A percentile compares a stretch with the other conserved stretches of the same genome.
Conservation (phyloP, 1,140 invertebrate species). For the Brachionus paranguensis region DNA sequence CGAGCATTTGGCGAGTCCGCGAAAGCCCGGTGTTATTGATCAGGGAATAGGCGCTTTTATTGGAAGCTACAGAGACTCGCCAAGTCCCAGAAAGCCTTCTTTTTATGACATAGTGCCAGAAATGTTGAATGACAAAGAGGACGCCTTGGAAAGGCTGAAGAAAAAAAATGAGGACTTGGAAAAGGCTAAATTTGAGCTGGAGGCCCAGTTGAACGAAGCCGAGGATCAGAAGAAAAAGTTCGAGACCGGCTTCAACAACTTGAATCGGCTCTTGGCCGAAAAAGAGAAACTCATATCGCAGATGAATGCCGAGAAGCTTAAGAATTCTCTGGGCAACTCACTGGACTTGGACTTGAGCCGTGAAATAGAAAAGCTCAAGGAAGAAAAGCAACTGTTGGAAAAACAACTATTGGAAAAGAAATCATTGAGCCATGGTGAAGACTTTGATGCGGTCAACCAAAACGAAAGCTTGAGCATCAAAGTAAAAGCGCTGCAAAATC, state of each 20-base stretch:
- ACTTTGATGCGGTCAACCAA: not conserved
- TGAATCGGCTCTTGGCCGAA: slow-evolving; percentile 18
- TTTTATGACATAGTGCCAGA: slow-evolving; percentile 1
- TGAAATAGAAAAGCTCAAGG: slow-evolving; percentile 1
- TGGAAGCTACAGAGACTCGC: not conserved
- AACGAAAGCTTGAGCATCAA: not conserved
- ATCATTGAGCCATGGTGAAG: not conserved
- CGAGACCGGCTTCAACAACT: slow-evolving; percentile 28
- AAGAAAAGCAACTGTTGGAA: slow-evolving; percentile 9
- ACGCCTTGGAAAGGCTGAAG: not conserved
- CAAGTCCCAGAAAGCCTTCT: not conserved
- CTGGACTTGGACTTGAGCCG: not conserved
- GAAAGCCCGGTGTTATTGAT: not conserved
- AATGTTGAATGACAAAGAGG: slow-evolving; percentile 1
- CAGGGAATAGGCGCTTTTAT: slow-evolving; percentile 9
- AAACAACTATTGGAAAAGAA: not conserved
- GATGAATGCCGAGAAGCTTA: slow-evolving; percentile 12
- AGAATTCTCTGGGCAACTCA: not conserved
- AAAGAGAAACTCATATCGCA: slow-evolving; percentile 26
- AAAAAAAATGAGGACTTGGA: slow-evolving; percentile 12
- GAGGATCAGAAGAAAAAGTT: slow-evolving; percentile 28
- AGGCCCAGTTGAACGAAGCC: not conserved
- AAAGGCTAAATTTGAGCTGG: not conserved
- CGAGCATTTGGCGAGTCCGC: not conserved
- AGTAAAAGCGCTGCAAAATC: not conserved